Evolutionary conservation across 2,113 vertebrate species (phyloP), one percentile per base, ranked within the genome.

Genomic region (Phrynocephalus versicolor): DNA sequence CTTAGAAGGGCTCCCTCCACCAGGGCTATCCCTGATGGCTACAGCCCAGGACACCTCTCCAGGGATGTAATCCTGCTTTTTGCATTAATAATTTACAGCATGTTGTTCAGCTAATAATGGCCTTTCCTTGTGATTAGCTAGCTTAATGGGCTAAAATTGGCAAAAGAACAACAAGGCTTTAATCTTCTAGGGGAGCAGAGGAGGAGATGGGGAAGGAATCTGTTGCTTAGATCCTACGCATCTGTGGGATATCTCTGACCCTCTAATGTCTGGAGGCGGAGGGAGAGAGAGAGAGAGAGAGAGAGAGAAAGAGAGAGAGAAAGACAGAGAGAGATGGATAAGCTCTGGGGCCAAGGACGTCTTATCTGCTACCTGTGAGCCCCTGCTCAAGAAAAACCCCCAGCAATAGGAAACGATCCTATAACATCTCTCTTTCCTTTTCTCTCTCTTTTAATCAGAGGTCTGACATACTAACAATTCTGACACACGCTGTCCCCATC

Each of bases 111-210:
- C 84, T 73, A 86, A 86, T 86, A 86, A 86, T 74, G 84, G 84
- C 70, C 78, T 86, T 86, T 86, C 78, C 78, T 86, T 86, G 84
- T 86, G 84, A 86, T 86, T 86, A 86, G 84, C 84, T 86, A 25
- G 69, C 84, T 86, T 86, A 86, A 86, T 81, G 84, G 78, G 78
- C 70, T 86, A 86, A 86, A 86, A 86, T 86, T 86, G 78, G 84
- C 78, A 86, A 81, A 70, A 86, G 84, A 81, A 86, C 84, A 81
- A 86, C 55, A 78, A 77, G 70, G 77, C 84, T 86, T 86, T 86
- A 86, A 86, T 86, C 84, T 81, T 86, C 77, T 64, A 51, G 70
- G 77, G 33, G 73, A 65, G 33, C 27, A 18, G 37, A 14, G 67
- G 19, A 37, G 78, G 8, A 12, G 16, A 1, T 19, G 69, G 30